Base-by-base conservation (phyloP, 2,888 invertebrate genomes). In the Liopterus haemorrhoidalis region DNA sequence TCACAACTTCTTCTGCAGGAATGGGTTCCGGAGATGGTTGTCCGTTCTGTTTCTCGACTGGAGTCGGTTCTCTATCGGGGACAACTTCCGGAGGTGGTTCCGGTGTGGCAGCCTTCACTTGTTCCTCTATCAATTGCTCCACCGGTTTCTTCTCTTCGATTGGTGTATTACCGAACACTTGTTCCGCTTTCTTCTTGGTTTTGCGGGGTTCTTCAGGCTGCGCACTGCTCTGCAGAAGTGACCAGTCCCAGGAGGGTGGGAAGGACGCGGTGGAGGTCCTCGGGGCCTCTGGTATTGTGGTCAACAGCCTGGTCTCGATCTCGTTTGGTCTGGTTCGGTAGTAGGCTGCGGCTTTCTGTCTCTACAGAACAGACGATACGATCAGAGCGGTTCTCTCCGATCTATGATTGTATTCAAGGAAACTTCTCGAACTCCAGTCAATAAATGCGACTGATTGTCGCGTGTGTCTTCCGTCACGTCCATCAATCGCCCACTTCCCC, bases 221-320 rank as follows among this genome's bases (percentile, higher is more conserved):
- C 4, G 54, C 37, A 28, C 73, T 71, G 12, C 71, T 68, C 39
- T 76, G 75, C 50, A 84, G 63, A 50, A 83, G 68, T 53, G 74
- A 73, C 85, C 85, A 85, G 56, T 87, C 86, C 76, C 82, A 85
- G 41, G 74, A 72, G 15, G 75, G 68, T 0, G 83, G 82, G 55
- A 81, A 81, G 20, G 77, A 72, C 51, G 78, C 79, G 24, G 80
- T 81, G 2, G 85, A 79, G 8, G 83, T 81, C 59, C 90, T 75
- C 2, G 91, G 90, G 18, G 88, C 88, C 39, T 89, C 87, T 4
- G 90, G 90, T 51, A 89, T 65, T 28, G 78, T 75, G 49, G 76
- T 75, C 19, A 91, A 70, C 33, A 79, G 69, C 46, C 77, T 78
- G 53, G 80, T 74, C 58, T 92, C 90, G 49, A 92, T 73, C 64